Percentiles rank a stretch among this genome's conserved stretches.
phyloP scores from a whole-genome alignment of 1,140 invertebrate genomes.

The Diorhabda sublineata region DNA sequence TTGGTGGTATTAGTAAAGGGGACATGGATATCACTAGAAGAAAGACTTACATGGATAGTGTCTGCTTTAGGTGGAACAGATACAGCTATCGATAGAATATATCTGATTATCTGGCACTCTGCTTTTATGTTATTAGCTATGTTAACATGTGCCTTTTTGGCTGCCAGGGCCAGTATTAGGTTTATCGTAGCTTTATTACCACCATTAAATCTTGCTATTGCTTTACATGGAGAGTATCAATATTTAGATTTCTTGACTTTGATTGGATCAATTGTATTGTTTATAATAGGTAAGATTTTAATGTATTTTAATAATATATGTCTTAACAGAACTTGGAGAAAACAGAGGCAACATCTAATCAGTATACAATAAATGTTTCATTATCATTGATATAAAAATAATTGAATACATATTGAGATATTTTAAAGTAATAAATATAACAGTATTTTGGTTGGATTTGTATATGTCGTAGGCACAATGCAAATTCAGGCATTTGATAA shows the following conservation, averaged over 20 bases:
- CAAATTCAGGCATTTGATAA: too few species aligned
- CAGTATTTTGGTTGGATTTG: too few species aligned
- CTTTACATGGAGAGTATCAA: conserved; percentile 31
- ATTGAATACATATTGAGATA: too few species aligned
- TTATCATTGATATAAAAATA: too few species aligned
- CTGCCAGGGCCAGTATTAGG: conserved; percentile 32
- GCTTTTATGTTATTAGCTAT: conserved; percentile 40
- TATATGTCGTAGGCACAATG: too few species aligned
- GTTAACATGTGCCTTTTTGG: conserved; percentile 42
- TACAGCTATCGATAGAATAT: conserved; percentile 38
- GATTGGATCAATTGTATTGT: conserved; percentile 21
- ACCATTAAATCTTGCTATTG: conserved; percentile 38
- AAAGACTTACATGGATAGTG: conserved; percentile 56
- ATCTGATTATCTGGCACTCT: conserved; percentile 40
- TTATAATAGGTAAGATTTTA: conserved; percentile 34
- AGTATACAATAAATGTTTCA: too few species aligned
- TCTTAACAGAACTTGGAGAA: too few species aligned
- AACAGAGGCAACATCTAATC: too few species aligned
- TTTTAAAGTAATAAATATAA: too few species aligned
- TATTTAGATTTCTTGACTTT: conserved; percentile 30
- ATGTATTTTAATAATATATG: conserved; percentile 5
- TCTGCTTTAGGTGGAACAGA: conserved; percentile 51
- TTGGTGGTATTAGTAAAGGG: conserved; percentile 52
- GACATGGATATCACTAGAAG: conserved; percentile 52
- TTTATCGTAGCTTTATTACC: conserved; percentile 35